A percentile compares a stretch with the other conserved stretches of the same genome.
phyloP scores from a whole-genome alignment of 2,888 invertebrate genomes.

The Junonia oenone region DNA sequence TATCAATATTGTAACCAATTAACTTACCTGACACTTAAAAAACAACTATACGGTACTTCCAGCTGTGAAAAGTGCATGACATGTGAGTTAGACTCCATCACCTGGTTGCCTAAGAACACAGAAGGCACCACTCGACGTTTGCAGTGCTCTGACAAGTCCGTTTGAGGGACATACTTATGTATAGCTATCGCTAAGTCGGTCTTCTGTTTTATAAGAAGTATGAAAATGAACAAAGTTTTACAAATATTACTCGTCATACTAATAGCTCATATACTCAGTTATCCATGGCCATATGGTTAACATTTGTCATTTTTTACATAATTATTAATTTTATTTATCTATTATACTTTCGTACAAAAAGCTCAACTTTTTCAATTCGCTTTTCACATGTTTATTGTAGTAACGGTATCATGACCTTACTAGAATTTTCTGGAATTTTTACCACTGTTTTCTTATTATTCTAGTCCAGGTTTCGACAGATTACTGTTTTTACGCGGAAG shows the following conservation, averaged over 20 bases:
- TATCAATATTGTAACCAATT: neutral
- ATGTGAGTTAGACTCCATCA: conserved; percentile 52
- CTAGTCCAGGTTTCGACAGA: no score
- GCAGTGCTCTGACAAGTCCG: conserved; percentile 63
- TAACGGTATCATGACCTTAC: no score
- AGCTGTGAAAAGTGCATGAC: conserved; percentile 55
- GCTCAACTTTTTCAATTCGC: no score
- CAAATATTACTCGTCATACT: conserved; percentile 12
- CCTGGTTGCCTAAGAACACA: conserved; percentile 56
- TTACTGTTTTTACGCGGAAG: no score
- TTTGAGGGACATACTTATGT: conserved; percentile 47
- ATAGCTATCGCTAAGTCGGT: conserved; percentile 19
- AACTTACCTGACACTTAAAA: conserved; percentile 54
- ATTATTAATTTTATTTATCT: neutral
- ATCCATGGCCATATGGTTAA: conserved; percentile 3
- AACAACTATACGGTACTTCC: conserved; percentile 62
- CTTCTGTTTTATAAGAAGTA: conserved; percentile 12
- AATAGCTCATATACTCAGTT: neutral
- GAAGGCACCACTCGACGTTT: conserved; percentile 58
- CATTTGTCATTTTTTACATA: neutral
- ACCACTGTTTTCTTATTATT: no score
- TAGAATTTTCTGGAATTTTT: no score
- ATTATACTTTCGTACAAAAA: no score
- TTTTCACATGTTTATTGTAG: no score
- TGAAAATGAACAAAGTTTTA: conserved; percentile 5